Base-by-base conservation (phyloP, 1,140 invertebrate species). In the Zaprionus lachaisei region DNA sequence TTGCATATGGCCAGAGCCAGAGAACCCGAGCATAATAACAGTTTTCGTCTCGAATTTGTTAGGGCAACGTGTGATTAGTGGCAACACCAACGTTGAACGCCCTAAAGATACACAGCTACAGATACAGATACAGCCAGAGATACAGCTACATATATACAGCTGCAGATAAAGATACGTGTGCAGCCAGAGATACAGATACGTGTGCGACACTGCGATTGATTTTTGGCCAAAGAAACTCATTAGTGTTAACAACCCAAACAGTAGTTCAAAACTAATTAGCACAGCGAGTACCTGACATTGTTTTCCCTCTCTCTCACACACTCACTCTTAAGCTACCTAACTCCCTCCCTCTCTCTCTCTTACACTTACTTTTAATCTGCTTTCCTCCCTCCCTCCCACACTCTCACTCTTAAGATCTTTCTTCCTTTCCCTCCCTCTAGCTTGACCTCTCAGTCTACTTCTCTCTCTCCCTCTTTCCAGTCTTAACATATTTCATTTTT, bases 21-120 rank as follows among this genome's bases (percentile, higher is more conserved):
- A 20, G 49, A 26, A 26, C 0, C 22, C 55, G 49, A 44, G 17
- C 31, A 47, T 83, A 84, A 74, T 84, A 85, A 85, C 72, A 81
- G 82, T 76, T 78, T 72, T 80, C 67, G 70, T 72, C 31, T 72
- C 62, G 70, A 72, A 75, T 81, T 84, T 75, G 74, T 81, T 75
- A 61, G 55, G 38, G 34, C 72, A 83, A 76, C 71, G 60, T 85
- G 72, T 85, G 79, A 85, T 85, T 85, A 84, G 69, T 70, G 68
- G 81, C 81, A 83, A 83, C 81, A 83, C 81, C 81, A 84, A 69
- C n/a, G 80, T 63, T 67, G 78, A 63, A 67, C 54, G 34, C 60
- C 63, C 63, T 49, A 12, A 60, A 47, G 37, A 12, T 24, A 9
- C 22, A 54, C 20, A 54, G n/a, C 5, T 47, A 54, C 9, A 12